These are phyloP conservation scores for Lepidochitona cinerea DNA, from an alignment of 2,888 invertebrate genomes.

Conservation along the genomic window DNA sequence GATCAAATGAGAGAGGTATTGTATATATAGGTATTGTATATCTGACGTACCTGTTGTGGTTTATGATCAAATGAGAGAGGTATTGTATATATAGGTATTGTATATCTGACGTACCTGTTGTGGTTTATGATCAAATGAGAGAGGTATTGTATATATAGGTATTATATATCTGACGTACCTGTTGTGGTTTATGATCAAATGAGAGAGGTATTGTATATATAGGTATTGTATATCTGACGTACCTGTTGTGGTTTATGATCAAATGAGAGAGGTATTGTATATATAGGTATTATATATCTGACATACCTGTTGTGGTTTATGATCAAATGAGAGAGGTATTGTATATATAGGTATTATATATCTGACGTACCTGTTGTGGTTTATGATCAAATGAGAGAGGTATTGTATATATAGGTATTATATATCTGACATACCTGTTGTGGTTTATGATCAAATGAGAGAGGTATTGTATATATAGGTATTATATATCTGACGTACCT, in stretches of 20 bases:
- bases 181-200: constrained; percentile 97
- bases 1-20: constrained; percentile 94
- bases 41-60: constrained; percentile 95
- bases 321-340: constrained; percentile 94
- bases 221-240: too few species aligned
- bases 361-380: constrained; percentile 95
- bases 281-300: too few species aligned
- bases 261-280: constrained; percentile 91
- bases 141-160: constrained; percentile 89
- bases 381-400: constrained; percentile 97
- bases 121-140: constrained; percentile 97
- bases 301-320: constrained; percentile 96
- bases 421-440: too few species aligned
- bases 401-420: too few species aligned
- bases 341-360: too few species aligned
- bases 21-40: too few species aligned
- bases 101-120: too few species aligned
- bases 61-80: constrained; percentile 97
- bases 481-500: too few species aligned
- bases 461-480: constrained; percentile 89
- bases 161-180: too few species aligned
- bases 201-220: constrained; percentile 92
- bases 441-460: constrained; percentile 97
- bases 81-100: too few species aligned
- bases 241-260: constrained; percentile 98